Conservation (phyloP, 2,113 vertebrate species). For the Bagarius yarrelli region DNA sequence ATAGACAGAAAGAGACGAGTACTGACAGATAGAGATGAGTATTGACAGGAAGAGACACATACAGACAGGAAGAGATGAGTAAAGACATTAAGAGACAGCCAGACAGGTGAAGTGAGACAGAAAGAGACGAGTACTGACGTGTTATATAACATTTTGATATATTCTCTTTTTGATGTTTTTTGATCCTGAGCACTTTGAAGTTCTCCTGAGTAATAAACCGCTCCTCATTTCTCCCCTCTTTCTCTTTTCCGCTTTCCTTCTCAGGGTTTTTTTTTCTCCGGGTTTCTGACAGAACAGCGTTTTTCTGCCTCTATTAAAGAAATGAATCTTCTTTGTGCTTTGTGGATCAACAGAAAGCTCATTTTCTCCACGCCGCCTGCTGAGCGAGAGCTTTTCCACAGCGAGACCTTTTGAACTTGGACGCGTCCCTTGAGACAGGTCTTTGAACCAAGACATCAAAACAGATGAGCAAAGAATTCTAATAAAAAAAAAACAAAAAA, state of each 20-base stretch:
- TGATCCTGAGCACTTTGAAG: background rate
- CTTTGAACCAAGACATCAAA: slow-evolving; percentile 50
- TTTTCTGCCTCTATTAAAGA: slow-evolving; percentile 34
- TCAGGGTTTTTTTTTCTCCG: background rate
- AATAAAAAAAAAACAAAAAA: background rate
- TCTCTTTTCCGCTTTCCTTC: no score
- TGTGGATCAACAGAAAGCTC: slow-evolving; percentile 17
- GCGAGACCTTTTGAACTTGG: slow-evolving; percentile 45
- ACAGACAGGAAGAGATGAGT: no score
- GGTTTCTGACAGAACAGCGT: background rate
- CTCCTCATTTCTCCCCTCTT: background rate
- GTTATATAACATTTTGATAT: background rate
- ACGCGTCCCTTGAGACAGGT: slow-evolving; percentile 36
- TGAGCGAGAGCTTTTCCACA: slow-evolving; percentile 16
- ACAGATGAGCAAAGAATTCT: slow-evolving; percentile 13
- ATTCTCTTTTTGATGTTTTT: background rate
- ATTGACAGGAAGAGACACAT: no score
- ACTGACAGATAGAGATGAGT: no score
- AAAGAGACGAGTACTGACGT: background rate
- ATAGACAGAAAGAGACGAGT: no score
- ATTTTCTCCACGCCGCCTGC: slow-evolving; percentile 35
- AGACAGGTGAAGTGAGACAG: no score
- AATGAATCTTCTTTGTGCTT: slow-evolving; percentile 34
- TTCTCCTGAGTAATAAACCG: background rate
- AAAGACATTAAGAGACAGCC: no score